Conservation (phyloP, 2,888 invertebrate species). For the Torymus texanus region DNA sequence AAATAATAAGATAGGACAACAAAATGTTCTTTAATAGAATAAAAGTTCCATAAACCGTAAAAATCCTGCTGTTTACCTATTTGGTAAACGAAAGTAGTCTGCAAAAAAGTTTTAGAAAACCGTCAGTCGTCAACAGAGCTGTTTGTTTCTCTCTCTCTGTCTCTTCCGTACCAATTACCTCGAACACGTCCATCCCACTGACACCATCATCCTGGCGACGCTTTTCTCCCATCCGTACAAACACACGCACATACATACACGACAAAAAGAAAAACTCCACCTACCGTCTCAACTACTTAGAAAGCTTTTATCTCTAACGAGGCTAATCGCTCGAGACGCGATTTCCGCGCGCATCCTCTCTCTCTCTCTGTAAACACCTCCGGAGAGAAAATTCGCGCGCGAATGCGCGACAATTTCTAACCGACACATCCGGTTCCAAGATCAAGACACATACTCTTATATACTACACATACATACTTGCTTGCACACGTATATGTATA, state of each 20-base stretch:
- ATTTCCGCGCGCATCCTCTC: slow-evolving; percentile 18
- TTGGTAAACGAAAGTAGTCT: no score
- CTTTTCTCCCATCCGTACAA: neutral
- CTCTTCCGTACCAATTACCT: no score
- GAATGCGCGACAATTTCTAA: slow-evolving; percentile 29
- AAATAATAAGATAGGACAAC: no score
- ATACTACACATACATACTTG: slow-evolving; percentile 7
- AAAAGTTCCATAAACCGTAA: no score
- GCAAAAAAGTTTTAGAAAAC: no score
- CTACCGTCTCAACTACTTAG: slow-evolving; percentile 23
- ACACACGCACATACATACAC: no score
- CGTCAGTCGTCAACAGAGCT: no score
- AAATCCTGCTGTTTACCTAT: no score
- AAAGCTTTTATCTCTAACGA: slow-evolving; percentile 47
- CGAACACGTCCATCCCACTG: no score
- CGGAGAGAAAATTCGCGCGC: slow-evolving; percentile 26
- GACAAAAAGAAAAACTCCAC: neutral
- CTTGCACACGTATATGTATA: neutral
- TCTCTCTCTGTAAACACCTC: neutral
- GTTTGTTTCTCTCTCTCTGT: no score
- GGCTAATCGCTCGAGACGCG: slow-evolving; percentile 48
- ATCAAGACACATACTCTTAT: neutral
- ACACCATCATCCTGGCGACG: neutral
- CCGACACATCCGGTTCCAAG: slow-evolving; percentile 29
- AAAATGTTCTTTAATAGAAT: no score